Conservation (phyloP, 1,140 invertebrate genomes). For the Lasioglossum albipes region DNA sequence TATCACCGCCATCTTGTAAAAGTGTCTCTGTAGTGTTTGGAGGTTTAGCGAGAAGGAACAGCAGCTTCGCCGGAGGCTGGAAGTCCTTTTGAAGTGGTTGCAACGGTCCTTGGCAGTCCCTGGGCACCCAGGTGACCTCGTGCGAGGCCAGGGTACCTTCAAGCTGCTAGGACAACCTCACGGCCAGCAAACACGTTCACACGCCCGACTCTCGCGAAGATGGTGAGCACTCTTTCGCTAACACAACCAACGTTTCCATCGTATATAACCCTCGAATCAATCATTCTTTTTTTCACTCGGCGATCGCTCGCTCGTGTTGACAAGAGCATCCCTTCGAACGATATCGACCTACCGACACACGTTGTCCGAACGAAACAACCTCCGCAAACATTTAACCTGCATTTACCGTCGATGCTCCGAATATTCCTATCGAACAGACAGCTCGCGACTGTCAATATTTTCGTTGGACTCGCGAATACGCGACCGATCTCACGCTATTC, state of each 20-base stretch:
- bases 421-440: constrained; percentile 2
- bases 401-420: neutral
- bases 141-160: constrained; percentile 66
- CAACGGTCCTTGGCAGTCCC: constrained; percentile 71
- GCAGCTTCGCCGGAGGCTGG: constrained; percentile 69
- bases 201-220: constrained; percentile 71
- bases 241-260: constrained; percentile 20
- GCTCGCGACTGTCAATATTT: constrained; percentile 49
- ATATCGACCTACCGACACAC: too few relatives aligned
- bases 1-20: constrained; percentile 64
- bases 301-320: neutral
- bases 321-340: too few relatives aligned
- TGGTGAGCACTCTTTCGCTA: constrained; percentile 64
- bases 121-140: constrained; percentile 67
- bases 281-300: neutral
- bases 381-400: neutral
- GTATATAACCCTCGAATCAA: constrained; percentile 18
- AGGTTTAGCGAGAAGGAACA: constrained; percentile 64
- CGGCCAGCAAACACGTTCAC: constrained; percentile 62
- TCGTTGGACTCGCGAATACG: constrained; percentile 7
- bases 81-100: constrained; percentile 66
- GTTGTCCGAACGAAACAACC: neutral
- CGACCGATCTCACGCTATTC: too few relatives aligned
- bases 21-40: constrained; percentile 65
- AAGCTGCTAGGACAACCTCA: constrained; percentile 51